phyloP scores from a whole-genome alignment of 2,113 vertebrate genomes.

The Acrocephalus kingi region DNA sequence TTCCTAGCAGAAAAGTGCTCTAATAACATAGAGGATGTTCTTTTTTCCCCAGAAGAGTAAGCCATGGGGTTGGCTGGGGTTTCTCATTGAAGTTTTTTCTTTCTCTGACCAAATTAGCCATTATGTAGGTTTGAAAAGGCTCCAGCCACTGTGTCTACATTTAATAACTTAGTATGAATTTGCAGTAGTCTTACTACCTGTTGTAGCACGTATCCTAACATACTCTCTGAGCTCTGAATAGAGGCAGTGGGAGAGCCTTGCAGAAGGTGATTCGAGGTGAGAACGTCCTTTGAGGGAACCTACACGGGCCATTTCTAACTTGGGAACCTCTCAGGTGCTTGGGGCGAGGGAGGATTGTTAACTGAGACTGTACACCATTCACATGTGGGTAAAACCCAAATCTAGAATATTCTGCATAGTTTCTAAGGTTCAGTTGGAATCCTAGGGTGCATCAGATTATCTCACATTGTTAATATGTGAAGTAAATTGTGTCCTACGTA shows the following conservation, averaged over 20 bases:
- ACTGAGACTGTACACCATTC: fast-evolving
- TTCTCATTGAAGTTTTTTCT: not conserved
- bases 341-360: not conserved
- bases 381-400: not conserved
- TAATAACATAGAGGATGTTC: not conserved
- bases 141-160: not conserved
- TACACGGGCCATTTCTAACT: not conserved
- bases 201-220: not conserved
- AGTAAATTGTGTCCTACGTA: not conserved
- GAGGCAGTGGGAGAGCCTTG: not conserved
- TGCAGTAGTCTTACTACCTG: not conserved
- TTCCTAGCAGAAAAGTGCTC: not conserved
- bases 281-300: not conserved
- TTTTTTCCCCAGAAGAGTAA: not conserved
- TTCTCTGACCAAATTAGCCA: not conserved
- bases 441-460: not conserved
- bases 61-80: not conserved
- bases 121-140: not conserved
- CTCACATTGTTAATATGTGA: not conserved
- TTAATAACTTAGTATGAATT: not conserved
- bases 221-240: not conserved
- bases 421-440: not conserved
- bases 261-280: not conserved
- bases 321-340: not conserved
- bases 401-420: not conserved